Evolutionary conservation across 2,888 invertebrate genomes (phyloP).

Genomic region (Microctonus hyperodae): DNA sequence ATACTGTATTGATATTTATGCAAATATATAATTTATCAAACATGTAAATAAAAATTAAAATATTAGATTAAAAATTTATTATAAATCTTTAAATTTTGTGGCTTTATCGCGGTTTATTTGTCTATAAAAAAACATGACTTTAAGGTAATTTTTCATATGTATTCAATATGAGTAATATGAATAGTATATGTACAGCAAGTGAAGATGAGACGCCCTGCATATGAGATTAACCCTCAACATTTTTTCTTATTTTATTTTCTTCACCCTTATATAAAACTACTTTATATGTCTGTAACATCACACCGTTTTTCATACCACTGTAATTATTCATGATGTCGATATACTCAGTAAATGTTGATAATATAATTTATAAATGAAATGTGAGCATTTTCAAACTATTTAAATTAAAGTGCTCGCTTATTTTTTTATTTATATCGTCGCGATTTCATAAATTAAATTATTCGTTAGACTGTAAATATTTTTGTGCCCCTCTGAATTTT

Average conservation of each 20-base stretch:
- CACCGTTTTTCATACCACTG: not conserved
- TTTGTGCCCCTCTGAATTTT: not conserved
- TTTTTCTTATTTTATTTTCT: not conserved
- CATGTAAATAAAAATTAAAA: too few species aligned
- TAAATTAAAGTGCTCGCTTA: not conserved
- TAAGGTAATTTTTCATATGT: too few species aligned
- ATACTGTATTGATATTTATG: too few species aligned
- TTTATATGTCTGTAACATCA: not conserved
- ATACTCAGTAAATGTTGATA: not conserved
- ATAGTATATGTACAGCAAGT: not conserved
- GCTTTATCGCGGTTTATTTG: not conserved
- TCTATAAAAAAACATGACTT: too few species aligned
- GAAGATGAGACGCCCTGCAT: not conserved
- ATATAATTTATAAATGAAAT: too few species aligned
- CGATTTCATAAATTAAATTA: not conserved
- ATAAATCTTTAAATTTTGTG: not conserved
- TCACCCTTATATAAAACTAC: constrained; percentile 5
- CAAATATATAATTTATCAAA: too few species aligned
- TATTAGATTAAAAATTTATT: too few species aligned
- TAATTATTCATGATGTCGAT: not conserved
- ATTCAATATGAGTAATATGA: not conserved
- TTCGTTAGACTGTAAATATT: not conserved
- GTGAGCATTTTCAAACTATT: too few species aligned
- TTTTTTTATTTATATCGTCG: not conserved
- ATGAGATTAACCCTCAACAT: not conserved